Conservation (phyloP, 2,797 vertebrate species). For the Chlorospingus semifuscus region DNA sequence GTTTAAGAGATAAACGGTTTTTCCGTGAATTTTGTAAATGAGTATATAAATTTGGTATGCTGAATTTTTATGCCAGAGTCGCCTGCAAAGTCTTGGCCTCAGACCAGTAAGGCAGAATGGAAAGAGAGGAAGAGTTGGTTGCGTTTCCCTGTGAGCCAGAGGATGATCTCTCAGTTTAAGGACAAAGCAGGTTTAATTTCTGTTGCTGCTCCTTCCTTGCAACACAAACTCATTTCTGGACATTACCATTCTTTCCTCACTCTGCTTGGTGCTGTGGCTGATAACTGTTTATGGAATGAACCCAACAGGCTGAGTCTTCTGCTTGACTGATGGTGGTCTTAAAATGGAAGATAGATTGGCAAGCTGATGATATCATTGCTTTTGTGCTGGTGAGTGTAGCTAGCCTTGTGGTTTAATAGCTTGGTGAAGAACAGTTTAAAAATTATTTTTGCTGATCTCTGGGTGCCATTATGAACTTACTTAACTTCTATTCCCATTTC, state of each 20-base stretch:
- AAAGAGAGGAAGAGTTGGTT: neutral
- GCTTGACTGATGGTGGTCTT: neutral
- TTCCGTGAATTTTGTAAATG: neutral
- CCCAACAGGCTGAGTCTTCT: neutral
- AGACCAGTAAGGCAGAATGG: neutral
- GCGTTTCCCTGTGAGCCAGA: neutral
- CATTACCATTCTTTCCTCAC: neutral
- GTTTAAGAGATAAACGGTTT: neutral
- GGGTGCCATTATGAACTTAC: conserved; percentile 44
- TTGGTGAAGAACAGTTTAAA: conserved; percentile 12
- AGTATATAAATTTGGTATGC: neutral
- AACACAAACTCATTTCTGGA: neutral
- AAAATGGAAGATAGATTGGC: neutral
- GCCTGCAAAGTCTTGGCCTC: neutral
- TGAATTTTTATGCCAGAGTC: neutral
- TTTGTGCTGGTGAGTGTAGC: neutral
- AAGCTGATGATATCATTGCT: neutral
- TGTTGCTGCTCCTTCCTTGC: neutral
- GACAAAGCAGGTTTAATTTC: neutral
- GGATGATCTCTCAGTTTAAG: neutral
- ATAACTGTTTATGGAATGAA: neutral
- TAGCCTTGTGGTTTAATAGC: conserved; percentile 2
- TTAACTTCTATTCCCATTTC: conserved; percentile 45
- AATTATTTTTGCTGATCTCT: conserved; percentile 47
- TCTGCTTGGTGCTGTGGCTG: neutral